These are phyloP conservation scores for Drosophila kurseongensis DNA, from an alignment of 1,140 invertebrate species.

Conservation along the genomic window DNA sequence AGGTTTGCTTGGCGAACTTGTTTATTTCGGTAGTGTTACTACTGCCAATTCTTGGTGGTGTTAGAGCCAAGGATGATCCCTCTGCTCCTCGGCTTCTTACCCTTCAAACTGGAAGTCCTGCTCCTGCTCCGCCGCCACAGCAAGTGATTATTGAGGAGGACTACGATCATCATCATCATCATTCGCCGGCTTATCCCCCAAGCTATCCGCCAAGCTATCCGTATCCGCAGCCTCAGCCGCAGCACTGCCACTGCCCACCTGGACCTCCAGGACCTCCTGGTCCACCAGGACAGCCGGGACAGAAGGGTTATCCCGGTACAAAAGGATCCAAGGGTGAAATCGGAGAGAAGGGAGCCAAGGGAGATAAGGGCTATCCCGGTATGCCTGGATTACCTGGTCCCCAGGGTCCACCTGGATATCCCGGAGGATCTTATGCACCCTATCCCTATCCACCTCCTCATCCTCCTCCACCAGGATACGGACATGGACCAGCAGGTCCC, in stretches of 20 bases:
- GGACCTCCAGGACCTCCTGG: conserved; percentile 59
- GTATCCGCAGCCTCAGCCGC: conserved; percentile 25
- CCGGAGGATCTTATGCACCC: conserved; percentile 44
- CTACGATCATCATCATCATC: conserved; percentile 16
- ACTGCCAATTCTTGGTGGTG: background rate
- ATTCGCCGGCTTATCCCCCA: conserved; percentile 6
- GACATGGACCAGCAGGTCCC: background rate
- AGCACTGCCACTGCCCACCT: conserved; percentile 46
- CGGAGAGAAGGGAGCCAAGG: conserved; percentile 44
- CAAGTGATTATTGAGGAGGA: conserved; percentile 42
- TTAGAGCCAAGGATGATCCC: conserved; percentile 3
- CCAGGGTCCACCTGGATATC: conserved; percentile 64
- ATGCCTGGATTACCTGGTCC: conserved; percentile 54
- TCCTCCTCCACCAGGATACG: conserved; percentile 14
- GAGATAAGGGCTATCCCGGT: conserved; percentile 61
- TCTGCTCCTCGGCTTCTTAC: conserved; percentile 27
- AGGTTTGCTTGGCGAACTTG: conserved; percentile 14
- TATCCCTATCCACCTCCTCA: conserved; percentile 18
- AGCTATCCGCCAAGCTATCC: conserved; percentile 13
- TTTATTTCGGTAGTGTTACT: background rate
- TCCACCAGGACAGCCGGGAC: conserved; percentile 31
- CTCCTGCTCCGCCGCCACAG: conserved; percentile 21
- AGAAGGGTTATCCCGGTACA: conserved; percentile 46
- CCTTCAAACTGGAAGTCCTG: conserved; percentile 27
- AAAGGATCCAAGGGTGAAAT: conserved; percentile 57